Percentiles rank a stretch among this genome's conserved stretches.
These are phyloP conservation scores for Sclerurus mexicanus DNA, from an alignment of 2,113 vertebrate species.

Conservation along the genomic window DNA sequence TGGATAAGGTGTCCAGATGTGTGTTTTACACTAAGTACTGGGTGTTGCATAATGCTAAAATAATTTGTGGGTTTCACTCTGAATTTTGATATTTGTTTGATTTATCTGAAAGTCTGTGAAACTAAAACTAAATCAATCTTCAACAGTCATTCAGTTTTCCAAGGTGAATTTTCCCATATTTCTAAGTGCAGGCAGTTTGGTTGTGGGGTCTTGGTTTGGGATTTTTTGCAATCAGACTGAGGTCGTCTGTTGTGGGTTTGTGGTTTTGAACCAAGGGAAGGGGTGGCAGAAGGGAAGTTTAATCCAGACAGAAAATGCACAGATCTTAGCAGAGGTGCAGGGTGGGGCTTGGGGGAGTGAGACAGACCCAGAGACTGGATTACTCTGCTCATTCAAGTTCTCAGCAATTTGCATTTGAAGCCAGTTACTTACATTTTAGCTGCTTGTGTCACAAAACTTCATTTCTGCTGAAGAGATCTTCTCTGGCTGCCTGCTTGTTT, in stretches of 20 bases:
- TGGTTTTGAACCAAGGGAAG: neutral
- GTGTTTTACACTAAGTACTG: neutral
- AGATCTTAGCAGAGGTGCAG: neutral
- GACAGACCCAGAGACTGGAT: neutral
- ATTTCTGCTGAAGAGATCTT: neutral
- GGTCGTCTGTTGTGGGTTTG: neutral
- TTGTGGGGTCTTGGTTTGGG: neutral
- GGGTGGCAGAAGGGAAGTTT: neutral
- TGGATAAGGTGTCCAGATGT: neutral
- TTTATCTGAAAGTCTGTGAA: neutral
- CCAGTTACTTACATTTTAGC: accelerated
- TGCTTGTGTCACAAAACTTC: neutral
- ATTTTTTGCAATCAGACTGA: neutral
- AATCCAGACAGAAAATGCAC: neutral
- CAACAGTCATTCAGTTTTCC: neutral
- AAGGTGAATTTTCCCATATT: neutral
- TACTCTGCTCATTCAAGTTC: neutral
- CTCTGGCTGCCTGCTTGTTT: neutral
- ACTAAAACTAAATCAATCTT: neutral
- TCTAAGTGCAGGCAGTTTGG: neutral
- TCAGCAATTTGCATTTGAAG: neutral
- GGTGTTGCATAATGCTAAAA: neutral
- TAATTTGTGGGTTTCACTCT: neutral
- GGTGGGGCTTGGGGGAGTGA: neutral
- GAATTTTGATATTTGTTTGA: neutral